Base-by-base conservation (phyloP, 2,113 vertebrate species). In the Rhea americana region DNA sequence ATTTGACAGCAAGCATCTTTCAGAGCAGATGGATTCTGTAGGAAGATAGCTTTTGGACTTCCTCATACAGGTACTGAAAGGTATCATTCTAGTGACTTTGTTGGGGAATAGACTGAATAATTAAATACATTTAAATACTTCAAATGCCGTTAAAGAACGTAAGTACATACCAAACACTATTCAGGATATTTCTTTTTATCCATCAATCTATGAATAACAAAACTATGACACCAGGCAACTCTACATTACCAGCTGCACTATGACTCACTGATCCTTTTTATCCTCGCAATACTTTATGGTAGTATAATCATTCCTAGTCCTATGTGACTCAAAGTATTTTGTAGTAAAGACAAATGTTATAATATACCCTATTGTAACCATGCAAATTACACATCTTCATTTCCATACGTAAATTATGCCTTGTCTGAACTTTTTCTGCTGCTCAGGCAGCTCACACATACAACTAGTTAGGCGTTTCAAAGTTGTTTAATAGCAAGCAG, bases 211-310 rank as follows among this genome's bases (percentile, higher is more conserved):
- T 76, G 86, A 94, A 90, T 85, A 96, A 95, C 21, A 3, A 63
- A 95, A 91, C 78, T 87, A 77, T 80, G 55, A 93, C 94, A 89
- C 63, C 71, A 93, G 53, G 92, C 83, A 96, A 90, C 90, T 93
- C 80, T 84, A 79, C 55, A 19, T 55, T 86, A 94, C 91, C 96
- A 96, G 96, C 96, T 96, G 96, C 95, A 95, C 92, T 90, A 92
- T 96, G 96, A 96, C 96, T 96, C 96, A 96, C 74, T 56, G 86
- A 89, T 96, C 41, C 71, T 82, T 95, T 96, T 95, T 84, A 92
- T 90, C 94, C 85, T 87, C 61, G 91, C 84, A 96, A 72, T 95
- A 90, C 92, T 93, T 89, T 51, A 79, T 89, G 90, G 90, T 92
- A 94, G 86, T 59, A 74, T 95, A 95, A 96, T 96, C 95, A 93